A percentile compares a stretch with the other conserved stretches of the same genome.
These are phyloP conservation scores for Spheniscus mendiculus DNA, from an alignment of 2,113 vertebrate genomes.

Conservation along the genomic window DNA sequence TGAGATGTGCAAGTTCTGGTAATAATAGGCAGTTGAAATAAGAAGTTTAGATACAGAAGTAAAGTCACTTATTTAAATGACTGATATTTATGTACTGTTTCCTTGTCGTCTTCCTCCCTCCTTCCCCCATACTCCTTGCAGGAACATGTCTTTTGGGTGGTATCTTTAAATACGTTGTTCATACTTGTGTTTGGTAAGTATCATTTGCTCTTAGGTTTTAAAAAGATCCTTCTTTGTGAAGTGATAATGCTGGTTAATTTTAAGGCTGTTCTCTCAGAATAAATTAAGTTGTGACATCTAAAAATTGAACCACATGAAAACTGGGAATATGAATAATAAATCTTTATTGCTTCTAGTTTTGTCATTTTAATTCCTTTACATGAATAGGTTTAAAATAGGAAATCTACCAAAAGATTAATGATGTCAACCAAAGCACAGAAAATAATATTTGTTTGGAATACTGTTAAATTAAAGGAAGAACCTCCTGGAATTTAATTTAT, in stretches of 20 bases:
- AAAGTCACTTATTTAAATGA: not conserved
- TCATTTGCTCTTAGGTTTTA: not conserved
- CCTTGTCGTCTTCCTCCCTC: not conserved
- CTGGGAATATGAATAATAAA: not conserved
- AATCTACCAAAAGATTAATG: not conserved
- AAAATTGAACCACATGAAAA: not conserved
- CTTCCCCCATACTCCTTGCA: slow-evolving; percentile 16
- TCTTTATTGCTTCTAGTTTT: not conserved
- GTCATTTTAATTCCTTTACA: not conserved
- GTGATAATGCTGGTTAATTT: not conserved
- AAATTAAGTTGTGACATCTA: not conserved
- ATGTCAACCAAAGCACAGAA: not conserved
- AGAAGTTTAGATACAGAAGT: not conserved
- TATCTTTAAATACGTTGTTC: slow-evolving; percentile 95
- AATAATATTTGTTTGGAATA: not conserved
- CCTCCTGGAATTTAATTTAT: not conserved
- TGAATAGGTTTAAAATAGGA: not conserved
- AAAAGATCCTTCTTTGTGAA: not conserved
- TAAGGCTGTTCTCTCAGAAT: not conserved
- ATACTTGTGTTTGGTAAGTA: slow-evolving; percentile 96
- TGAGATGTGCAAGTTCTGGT: not conserved
- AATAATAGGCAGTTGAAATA: not conserved
- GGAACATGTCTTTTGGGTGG: slow-evolving; percentile 99
- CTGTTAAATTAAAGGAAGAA: not conserved
- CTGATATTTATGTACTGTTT: not conserved